These are phyloP conservation scores for Stichodactyla mertensii DNA, from an alignment of 64 coral and sea anemone genomes.

Conservation along the genomic window DNA sequence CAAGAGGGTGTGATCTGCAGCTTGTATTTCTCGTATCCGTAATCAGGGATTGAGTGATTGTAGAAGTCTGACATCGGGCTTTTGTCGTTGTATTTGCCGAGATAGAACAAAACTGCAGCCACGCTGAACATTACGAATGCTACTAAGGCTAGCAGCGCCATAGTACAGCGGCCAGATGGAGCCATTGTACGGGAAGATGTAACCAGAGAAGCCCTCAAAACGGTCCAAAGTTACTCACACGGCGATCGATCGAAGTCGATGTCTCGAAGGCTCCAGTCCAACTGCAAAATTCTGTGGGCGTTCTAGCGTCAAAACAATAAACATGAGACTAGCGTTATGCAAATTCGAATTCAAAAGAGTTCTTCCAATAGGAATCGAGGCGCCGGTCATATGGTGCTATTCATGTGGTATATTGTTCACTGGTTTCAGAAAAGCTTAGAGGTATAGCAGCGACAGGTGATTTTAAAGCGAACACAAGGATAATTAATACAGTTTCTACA, in stretches of 20 bases:
- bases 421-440: background rate
- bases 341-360: background rate
- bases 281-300: constrained; percentile 19
- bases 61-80: constrained; percentile 53
- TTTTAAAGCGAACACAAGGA: background rate
- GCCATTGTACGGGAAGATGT: background rate
- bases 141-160: background rate
- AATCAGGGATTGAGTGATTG: constrained; percentile 45
- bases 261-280: constrained; percentile 13
- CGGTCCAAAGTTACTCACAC: background rate
- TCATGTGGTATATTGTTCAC: constrained; percentile 14
- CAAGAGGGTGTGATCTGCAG: constrained; percentile 69
- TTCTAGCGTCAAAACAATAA: constrained; percentile 32
- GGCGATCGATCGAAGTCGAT: background rate
- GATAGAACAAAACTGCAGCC: constrained; percentile 74
- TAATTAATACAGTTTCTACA: background rate
- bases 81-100: constrained; percentile 67
- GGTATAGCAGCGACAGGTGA: background rate
- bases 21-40: constrained; percentile 52
- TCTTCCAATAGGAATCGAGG: background rate
- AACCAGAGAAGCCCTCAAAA: background rate
- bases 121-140: constrained; percentile 62
- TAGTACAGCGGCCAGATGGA: background rate
- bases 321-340: constrained; percentile 4
- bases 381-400: background rate